phyloP scores from a whole-genome alignment of 2,113 vertebrate genomes.

The Phyllostomus discolor region DNA sequence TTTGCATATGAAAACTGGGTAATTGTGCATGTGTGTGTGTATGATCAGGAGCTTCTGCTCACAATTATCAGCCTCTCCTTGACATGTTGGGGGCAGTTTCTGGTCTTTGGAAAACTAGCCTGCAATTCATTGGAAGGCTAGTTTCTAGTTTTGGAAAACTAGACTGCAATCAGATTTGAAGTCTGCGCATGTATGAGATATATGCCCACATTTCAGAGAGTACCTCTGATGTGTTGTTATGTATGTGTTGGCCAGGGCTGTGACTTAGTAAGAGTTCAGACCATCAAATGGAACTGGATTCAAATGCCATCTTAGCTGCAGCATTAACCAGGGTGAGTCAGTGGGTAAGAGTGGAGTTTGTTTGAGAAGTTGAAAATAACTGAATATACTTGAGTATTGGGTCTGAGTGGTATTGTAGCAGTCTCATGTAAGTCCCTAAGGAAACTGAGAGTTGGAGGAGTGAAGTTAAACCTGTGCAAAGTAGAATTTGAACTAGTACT shows the following conservation, averaged over 20 bases:
- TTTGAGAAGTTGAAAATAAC: neutral
- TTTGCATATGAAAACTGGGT: slow-evolving; percentile 62
- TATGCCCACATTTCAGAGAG: neutral
- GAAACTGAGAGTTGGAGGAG: neutral
- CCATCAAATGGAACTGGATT: neutral
- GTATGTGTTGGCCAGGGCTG: neutral
- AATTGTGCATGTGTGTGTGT: neutral
- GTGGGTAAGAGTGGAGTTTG: neutral
- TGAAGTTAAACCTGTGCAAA: neutral
- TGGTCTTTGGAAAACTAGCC: neutral
- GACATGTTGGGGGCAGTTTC: neutral
- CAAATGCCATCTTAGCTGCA: neutral
- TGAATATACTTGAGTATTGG: neutral
- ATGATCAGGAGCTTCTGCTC: neutral
- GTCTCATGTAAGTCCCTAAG: neutral
- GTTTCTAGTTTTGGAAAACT: slow-evolving; percentile 23
- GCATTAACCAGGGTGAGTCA: neutral
- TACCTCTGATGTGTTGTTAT: neutral
- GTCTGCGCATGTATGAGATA: neutral
- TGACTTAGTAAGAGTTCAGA: neutral
- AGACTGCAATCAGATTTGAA: neutral
- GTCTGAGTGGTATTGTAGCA: no score
- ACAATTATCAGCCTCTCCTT: neutral
- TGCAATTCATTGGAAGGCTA: neutral
- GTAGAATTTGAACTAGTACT: neutral